Evolutionary conservation across 2,888 invertebrate species (phyloP).

Genomic region (Erebia ligea): DNA sequence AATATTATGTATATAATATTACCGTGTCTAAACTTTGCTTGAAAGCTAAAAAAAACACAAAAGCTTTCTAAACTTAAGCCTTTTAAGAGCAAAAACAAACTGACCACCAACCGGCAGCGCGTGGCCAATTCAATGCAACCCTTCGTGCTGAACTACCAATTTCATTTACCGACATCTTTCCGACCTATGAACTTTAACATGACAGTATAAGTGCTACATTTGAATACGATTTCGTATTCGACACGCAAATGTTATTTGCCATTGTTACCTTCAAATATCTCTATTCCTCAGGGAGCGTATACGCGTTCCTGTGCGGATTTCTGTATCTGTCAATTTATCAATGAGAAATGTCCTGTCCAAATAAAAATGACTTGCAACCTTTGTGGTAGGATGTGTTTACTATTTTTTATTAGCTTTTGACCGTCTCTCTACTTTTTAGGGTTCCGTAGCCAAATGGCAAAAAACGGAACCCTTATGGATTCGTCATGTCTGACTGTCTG

Average conservation of each 20-base stretch:
- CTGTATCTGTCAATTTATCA: constrained; percentile 32
- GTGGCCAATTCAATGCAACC: constrained; percentile 44
- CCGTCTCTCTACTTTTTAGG: background rate
- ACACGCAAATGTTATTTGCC: constrained; percentile 3
- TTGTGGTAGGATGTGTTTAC: background rate
- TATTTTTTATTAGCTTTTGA: background rate
- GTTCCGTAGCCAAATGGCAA: no score
- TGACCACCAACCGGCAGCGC: constrained; percentile 49
- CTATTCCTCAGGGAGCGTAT: constrained; percentile 36
- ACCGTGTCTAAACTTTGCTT: no score
- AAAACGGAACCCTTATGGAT: no score
- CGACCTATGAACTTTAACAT: background rate
- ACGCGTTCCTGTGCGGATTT: constrained; percentile 33
- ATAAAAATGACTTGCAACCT: constrained; percentile 31
- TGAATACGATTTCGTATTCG: background rate
- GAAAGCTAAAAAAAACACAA: background rate
- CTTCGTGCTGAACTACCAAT: constrained; percentile 7
- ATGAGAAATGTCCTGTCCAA: constrained; percentile 35
- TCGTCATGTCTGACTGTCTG: no score
- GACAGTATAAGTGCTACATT: background rate
- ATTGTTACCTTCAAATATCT: constrained; percentile 31
- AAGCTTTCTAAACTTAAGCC: constrained; percentile 17
- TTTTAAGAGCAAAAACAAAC: constrained; percentile 20
- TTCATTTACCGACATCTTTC: background rate
- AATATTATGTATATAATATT: no score